Percentiles rank a stretch among this genome's conserved stretches.
Evolutionary conservation across 2,113 vertebrate genomes (phyloP).

Genomic region (Taurulus bubalis): DNA sequence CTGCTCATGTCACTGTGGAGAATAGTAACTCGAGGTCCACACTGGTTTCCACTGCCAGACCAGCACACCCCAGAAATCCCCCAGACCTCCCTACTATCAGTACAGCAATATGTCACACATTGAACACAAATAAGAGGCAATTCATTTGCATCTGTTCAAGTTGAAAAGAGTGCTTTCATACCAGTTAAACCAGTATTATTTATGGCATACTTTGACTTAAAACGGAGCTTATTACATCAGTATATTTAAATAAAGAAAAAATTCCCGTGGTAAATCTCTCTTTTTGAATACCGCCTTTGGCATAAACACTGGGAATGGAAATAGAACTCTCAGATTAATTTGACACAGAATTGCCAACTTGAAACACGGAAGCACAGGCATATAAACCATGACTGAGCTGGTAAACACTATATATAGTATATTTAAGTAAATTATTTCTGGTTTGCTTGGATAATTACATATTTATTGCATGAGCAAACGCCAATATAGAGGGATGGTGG

Average conservation of each 20-base stretch:
- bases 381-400: slow-evolving; percentile 21
- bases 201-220: not conserved
- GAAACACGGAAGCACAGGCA: slow-evolving; percentile 38
- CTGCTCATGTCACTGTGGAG: slow-evolving; percentile 42
- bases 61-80: slow-evolving; percentile 37
- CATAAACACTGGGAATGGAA: slow-evolving; percentile 73
- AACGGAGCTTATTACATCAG: slow-evolving; percentile 41
- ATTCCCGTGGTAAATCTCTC: slow-evolving; percentile 52
- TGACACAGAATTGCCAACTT: slow-evolving; percentile 58
- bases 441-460: slow-evolving; percentile 25
- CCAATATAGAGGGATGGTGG: not conserved
- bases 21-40: slow-evolving; percentile 34
- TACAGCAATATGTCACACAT: slow-evolving; percentile 13
- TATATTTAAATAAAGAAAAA: too few relatives aligned
- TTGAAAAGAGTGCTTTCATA: not conserved
- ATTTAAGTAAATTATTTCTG: slow-evolving; percentile 27
- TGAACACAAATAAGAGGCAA: not conserved
- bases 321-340: slow-evolving; percentile 69
- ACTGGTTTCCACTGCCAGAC: slow-evolving; percentile 15
- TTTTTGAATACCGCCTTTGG: slow-evolving; percentile 62
- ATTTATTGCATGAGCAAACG: not conserved
- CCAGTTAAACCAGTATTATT: slow-evolving; percentile 20
- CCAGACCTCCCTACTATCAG: slow-evolving; percentile 20
- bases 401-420: slow-evolving; percentile 28
- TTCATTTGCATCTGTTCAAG: not conserved